Evolutionary conservation across 2,888 invertebrate genomes (phyloP).

Genomic region (Chelonus formosanus): DNA sequence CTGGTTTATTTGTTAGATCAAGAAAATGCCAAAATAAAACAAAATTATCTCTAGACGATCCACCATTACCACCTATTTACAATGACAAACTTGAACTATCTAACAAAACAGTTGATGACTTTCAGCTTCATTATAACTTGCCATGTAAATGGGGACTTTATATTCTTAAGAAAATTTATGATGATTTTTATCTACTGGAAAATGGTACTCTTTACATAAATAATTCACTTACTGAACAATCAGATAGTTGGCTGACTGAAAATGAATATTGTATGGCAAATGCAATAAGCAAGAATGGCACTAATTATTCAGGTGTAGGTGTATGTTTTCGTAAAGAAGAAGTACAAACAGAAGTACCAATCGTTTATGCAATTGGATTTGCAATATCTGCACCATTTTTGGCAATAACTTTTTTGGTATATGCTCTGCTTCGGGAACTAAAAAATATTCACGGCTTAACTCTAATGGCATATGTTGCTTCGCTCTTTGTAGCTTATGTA

Average conservation of each 20-base stretch:
- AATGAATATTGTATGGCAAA: conserved; percentile 47
- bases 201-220: conserved; percentile 45
- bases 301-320: conserved; percentile 36
- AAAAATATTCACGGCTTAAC: conserved; percentile 56
- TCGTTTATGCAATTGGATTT: conserved; percentile 44
- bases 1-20: conserved; percentile 40
- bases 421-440: conserved; percentile 53
- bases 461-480: conserved; percentile 51
- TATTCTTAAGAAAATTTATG: conserved; percentile 37
- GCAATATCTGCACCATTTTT: conserved; percentile 52
- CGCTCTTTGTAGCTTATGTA: conserved; percentile 51
- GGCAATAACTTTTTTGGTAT: conserved; percentile 52
- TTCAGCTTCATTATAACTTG: conserved; percentile 39
- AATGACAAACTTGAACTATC: conserved; percentile 35
- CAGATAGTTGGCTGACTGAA: conserved; percentile 23
- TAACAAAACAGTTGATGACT: conserved; percentile 33
- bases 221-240: conserved; percentile 25
- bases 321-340: conserved; percentile 39
- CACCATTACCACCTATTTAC: conserved; percentile 39
- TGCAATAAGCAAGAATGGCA: conserved; percentile 29
- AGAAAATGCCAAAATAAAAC: conserved; percentile 34
- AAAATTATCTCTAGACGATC: conserved; percentile 19
- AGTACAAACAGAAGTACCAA: conserved; percentile 13
- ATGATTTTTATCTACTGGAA: conserved; percentile 47
- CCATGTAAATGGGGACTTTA: conserved; percentile 46